Evolutionary conservation across 2,797 vertebrate species (phyloP).

Genomic region (Rhabdophis nuchalis): DNA sequence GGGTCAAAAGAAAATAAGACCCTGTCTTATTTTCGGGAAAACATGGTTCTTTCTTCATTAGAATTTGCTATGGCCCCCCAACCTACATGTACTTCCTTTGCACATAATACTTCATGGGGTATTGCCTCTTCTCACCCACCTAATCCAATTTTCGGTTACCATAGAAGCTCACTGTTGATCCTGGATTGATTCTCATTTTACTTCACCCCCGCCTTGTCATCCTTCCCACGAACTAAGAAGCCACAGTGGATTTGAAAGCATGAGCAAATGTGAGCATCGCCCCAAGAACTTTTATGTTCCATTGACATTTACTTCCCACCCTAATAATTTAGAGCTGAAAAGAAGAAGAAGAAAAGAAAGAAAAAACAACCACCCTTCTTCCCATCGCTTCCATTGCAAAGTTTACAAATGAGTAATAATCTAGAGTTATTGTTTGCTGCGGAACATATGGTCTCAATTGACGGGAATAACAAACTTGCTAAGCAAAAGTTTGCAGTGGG

Average conservation of each 20-base stretch:
- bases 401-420: conserved; percentile 65
- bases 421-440: conserved; percentile 64
- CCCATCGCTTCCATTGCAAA: conserved; percentile 62
- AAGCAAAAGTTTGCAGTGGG: conserved; percentile 46
- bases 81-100: conserved; percentile 16
- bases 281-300: conserved; percentile 69
- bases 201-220: conserved; percentile 65
- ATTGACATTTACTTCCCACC: conserved; percentile 67
- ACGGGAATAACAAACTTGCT: conserved; percentile 50
- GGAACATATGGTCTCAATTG: conserved; percentile 66
- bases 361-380: conserved; percentile 31
- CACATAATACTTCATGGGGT: conserved; percentile 55
- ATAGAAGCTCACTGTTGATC: conserved; percentile 70
- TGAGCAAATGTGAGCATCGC: conserved; percentile 61
- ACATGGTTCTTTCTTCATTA: neutral
- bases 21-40: no score
- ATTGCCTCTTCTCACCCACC: conserved; percentile 59
- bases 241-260: conserved; percentile 69
- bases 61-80: neutral
- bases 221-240: conserved; percentile 76
- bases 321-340: conserved; percentile 66
- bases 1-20: no score
- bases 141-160: conserved; percentile 68
- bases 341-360: conserved; percentile 36
- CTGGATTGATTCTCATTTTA: conserved; percentile 68